phyloP scores from a whole-genome alignment of 92 coral and sea anemone genomes.

The Bergia sp. region DNA sequence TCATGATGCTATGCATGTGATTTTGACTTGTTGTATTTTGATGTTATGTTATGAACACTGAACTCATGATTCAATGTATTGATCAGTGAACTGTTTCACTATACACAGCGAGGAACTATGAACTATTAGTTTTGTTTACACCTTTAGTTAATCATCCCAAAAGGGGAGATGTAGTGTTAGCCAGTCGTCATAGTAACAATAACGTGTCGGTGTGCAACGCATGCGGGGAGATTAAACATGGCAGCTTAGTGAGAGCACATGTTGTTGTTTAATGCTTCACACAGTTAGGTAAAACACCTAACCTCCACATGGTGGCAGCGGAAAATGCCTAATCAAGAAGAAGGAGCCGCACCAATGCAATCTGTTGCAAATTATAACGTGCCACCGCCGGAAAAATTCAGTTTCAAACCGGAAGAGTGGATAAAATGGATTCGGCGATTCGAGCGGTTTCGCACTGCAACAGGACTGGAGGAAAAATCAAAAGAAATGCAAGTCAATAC shows the following conservation, averaged over 20 bases:
- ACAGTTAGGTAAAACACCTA: background rate
- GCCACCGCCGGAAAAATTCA: too few species aligned
- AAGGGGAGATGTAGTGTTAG: background rate
- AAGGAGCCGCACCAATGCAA: background rate
- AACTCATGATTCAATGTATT: background rate
- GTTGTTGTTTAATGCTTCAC: background rate
- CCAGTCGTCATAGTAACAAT: background rate
- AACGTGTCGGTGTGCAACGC: background rate
- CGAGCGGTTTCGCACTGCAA: conserved; percentile 58
- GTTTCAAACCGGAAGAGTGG: conserved; percentile 61
- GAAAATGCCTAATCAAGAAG: background rate
- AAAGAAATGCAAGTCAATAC: conserved; percentile 52
- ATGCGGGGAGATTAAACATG: background rate
- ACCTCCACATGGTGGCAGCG: conserved; percentile 6
- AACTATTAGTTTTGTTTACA: conserved; percentile 9
- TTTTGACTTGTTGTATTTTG: conserved; percentile 19
- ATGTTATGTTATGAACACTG: conserved; percentile 17
- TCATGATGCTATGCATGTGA: conserved; percentile 9
- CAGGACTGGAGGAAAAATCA: conserved; percentile 52
- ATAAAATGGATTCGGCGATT: conserved; percentile 53
- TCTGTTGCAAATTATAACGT: background rate
- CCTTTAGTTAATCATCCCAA: too few species aligned
- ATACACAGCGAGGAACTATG: conserved; percentile 1
- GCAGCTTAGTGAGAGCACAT: background rate
- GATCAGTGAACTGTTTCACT: background rate